Base-by-base conservation (phyloP, 2,797 vertebrate species). In the Bryconaethiops microstoma region DNA sequence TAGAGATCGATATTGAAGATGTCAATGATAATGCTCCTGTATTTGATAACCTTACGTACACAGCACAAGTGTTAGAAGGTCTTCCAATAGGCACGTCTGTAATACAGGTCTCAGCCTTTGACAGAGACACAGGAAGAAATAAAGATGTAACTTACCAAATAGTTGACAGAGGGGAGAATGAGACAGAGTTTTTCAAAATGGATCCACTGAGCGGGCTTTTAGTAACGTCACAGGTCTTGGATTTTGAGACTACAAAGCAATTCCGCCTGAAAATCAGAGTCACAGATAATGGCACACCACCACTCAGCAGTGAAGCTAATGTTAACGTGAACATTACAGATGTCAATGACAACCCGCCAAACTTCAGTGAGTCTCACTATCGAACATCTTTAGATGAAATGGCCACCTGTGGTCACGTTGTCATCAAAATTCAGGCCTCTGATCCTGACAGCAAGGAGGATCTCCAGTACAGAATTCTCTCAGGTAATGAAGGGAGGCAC, bases 391-490 rank as follows among this genome's bases (percentile, higher is more conserved):
- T 99, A 62, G 96, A 97, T 48, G 96, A 99, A 91, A 93, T 95
- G 93, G 97, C 97, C 13, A 97, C 93, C 0, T 99, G 98, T 72
- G 97, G 97, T 25, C 97, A 99, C 82, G 93, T 98, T 0, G 96
- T 99, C 74, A 93, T 99, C 79, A 99, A 96, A 92, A 96, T 99
- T 65, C 97, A 99, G 85, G 98, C 96, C n/a, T 95, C 96, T 71
- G 98, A 99, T 81, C 94, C 95, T 0, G 98, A 99, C 35, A 92
- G 90, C 0, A 90, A 87, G 25, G 96, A 98, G 70, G 93, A 91
- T 2, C 92, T 99, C 65, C 94, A 96, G 74, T 99, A 99, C 0
- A 94, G 96, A 89, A 99, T 99, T 78, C 92, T 98, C 55, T 98
- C 97, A 0, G 98, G 98, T 3, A 99, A 99, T 7, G 94, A 97